phyloP scores from a whole-genome alignment of 2,888 invertebrate genomes.

The Agonopterix arenella region DNA sequence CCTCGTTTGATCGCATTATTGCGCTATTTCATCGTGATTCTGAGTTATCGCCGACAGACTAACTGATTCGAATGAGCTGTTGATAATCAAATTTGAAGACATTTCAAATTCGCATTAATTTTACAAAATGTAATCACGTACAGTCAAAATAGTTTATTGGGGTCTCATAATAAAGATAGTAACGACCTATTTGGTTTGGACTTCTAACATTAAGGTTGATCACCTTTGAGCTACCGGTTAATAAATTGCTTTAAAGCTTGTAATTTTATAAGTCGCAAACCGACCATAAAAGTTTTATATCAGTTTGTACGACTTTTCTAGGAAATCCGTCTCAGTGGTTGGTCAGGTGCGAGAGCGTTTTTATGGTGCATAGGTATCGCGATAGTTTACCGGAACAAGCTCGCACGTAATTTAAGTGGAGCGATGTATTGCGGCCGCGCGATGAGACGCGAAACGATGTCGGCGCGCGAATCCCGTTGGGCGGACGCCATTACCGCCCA shows the following conservation, averaged over 20 bases:
- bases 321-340: conserved; percentile 3
- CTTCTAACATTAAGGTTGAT: too few species aligned
- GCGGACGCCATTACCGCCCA: conserved; percentile 72
- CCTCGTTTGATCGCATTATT: conserved; percentile 38
- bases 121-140: too few species aligned
- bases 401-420: conserved; percentile 68
- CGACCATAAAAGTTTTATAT: not conserved
- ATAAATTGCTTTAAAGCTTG: too few species aligned
- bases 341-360: conserved; percentile 29
- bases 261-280: too few species aligned
- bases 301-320: not conserved
- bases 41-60: conserved; percentile 27
- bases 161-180: too few species aligned
- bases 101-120: too few species aligned
- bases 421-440: conserved; percentile 70
- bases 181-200: too few species aligned
- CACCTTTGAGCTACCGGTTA: too few species aligned
- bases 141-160: too few species aligned
- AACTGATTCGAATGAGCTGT: conserved; percentile 30
- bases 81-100: too few species aligned
- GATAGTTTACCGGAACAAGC: conserved; percentile 65
- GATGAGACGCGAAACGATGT: conserved; percentile 72
- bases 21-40: conserved; percentile 38
- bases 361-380: conserved; percentile 38
- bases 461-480: conserved; percentile 69